These are phyloP conservation scores for Leptogaster cylindrica DNA, from an alignment of 2,888 invertebrate genomes.

Conservation along the genomic window DNA sequence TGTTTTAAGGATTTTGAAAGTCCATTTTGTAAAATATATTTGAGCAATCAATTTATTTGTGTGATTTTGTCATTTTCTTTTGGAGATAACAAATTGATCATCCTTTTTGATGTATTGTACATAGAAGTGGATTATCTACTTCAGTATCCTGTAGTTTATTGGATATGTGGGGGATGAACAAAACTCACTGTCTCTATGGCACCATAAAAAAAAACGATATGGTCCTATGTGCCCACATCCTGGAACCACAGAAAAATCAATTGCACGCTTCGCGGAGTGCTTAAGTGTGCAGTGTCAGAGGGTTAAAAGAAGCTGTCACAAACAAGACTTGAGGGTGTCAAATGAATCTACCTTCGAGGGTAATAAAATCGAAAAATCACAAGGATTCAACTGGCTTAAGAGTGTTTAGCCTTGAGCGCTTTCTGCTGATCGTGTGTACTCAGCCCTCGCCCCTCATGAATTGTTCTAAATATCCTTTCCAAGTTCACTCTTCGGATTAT, in stretches of 20 bases:
- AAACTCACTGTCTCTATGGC: too few species aligned
- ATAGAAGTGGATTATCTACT: too few species aligned
- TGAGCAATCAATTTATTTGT: background rate
- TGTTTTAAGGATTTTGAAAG: slow-evolving; percentile 3
- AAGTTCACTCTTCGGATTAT: too few species aligned
- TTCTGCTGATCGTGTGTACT: slow-evolving; percentile 15
- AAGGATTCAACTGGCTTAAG: slow-evolving; percentile 11
- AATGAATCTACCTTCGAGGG: slow-evolving; percentile 44
- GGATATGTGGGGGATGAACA: too few species aligned
- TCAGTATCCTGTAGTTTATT: too few species aligned
- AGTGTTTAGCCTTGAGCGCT: background rate
- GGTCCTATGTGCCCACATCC: background rate
- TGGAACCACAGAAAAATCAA: slow-evolving; percentile 10
- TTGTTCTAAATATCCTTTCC: too few species aligned
- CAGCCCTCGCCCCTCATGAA: too few species aligned
- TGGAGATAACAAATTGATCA: too few species aligned
- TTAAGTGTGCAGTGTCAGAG: slow-evolving; percentile 29
- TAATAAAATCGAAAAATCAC: slow-evolving; percentile 39
- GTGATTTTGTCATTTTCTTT: background rate
- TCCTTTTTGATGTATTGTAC: too few species aligned
- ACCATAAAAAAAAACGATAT: too few species aligned
- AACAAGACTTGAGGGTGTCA: slow-evolving; percentile 44
- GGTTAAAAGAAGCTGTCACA: slow-evolving; percentile 36
- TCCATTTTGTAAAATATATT: background rate
- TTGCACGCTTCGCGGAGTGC: slow-evolving; percentile 19